Percentiles rank a stretch among this genome's conserved stretches.
These are phyloP conservation scores for Yponomeuta malinellus DNA, from an alignment of 2,888 invertebrate genomes.

Conservation along the genomic window DNA sequence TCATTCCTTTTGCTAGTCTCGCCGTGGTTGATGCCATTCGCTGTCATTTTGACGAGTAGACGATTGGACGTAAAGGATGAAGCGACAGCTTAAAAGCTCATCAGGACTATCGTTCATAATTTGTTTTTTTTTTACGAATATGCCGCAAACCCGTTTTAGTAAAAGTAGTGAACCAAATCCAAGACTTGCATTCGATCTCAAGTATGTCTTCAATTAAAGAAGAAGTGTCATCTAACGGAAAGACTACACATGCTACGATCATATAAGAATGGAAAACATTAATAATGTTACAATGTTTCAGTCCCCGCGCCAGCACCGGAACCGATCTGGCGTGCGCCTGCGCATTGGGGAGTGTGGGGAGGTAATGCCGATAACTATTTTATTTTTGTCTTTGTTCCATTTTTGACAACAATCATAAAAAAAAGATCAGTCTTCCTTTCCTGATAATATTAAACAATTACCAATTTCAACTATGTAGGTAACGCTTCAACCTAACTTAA, in stretches of 20 bases:
- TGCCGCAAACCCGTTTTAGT: too few relatives aligned
- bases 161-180: too few relatives aligned
- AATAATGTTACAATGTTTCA: background rate
- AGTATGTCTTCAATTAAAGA: background rate
- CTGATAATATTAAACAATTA: too few relatives aligned
- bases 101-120: too few relatives aligned
- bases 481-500: too few relatives aligned
- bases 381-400: background rate
- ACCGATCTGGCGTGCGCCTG: background rate
- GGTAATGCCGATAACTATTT: background rate
- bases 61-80: background rate
- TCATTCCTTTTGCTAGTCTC: background rate
- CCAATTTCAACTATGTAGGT: too few relatives aligned
- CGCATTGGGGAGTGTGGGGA: background rate
- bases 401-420: background rate
- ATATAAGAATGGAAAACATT: background rate
- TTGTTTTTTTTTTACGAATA: too few relatives aligned
- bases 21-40: background rate
- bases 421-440: too few relatives aligned
- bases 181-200: background rate
- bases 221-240: background rate
- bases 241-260: background rate
- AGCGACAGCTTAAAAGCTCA: too few relatives aligned
- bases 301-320: background rate
- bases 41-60: background rate